Evolutionary conservation across 2,113 vertebrate species (phyloP).

Genomic region (Lontra canadensis): DNA sequence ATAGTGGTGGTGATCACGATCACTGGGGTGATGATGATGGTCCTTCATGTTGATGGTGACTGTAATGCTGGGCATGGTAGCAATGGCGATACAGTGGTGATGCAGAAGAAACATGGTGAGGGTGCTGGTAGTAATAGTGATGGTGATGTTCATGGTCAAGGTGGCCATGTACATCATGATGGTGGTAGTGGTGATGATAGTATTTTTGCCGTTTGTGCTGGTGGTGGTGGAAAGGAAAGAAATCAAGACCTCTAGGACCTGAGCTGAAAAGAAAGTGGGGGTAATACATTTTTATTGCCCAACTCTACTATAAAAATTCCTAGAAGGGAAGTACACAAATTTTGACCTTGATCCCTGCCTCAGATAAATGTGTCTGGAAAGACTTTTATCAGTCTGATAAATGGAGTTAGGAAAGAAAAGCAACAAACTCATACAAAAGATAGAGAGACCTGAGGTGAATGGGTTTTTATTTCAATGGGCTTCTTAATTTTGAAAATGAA

Average conservation of each 20-base stretch:
- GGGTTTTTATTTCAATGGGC: neutral
- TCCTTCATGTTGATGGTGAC: neutral
- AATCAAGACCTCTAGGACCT: neutral
- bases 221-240: neutral
- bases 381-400: too few relatives aligned
- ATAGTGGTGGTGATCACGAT: neutral
- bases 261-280: neutral
- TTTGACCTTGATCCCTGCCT: neutral
- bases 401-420: conserved; percentile 2
- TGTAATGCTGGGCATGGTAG: neutral
- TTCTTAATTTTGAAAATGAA: conserved; percentile 24
- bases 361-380: neutral
- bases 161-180: neutral
- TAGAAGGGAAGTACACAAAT: neutral
- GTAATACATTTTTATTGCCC: neutral
- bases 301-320: neutral
- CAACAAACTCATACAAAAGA: neutral
- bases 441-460: neutral
- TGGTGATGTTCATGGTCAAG: neutral
- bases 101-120: too few relatives aligned
- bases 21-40: neutral
- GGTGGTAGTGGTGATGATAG: neutral
- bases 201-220: neutral
- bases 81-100: neutral
- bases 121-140: neutral